Evolutionary conservation across 1,140 invertebrate genomes (phyloP).

Genomic region (Drosophila baimaii): DNA sequence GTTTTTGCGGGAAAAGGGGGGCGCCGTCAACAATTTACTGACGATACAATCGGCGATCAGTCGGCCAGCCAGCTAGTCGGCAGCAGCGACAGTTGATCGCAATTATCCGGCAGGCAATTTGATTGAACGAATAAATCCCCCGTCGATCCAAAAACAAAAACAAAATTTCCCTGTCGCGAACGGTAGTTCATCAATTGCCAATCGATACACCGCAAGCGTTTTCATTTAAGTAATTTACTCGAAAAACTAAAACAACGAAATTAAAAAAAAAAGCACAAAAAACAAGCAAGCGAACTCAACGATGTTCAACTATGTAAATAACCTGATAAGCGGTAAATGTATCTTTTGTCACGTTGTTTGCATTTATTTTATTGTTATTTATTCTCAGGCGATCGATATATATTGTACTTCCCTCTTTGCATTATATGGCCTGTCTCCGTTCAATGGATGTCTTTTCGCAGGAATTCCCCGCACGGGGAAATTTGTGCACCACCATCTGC

Average conservation of each 20-base stretch:
- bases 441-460: conserved; percentile 17
- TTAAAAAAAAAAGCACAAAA: conserved; percentile 8
- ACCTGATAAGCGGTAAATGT: conserved; percentile 50
- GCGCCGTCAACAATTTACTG: conserved; percentile 23
- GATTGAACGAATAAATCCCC: conserved; percentile 43
- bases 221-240: conserved; percentile 63
- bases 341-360: conserved; percentile 40
- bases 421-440: conserved; percentile 7
- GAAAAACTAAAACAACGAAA: conserved; percentile 26
- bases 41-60: conserved; percentile 41
- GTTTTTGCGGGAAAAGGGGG: neutral
- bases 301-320: conserved; percentile 48
- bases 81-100: conserved; percentile 52
- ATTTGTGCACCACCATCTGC: conserved; percentile 1
- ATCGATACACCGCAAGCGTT: conserved; percentile 60
- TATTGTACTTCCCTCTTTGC: conserved; percentile 40
- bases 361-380: conserved; percentile 49
- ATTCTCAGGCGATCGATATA: conserved; percentile 26
- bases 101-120: conserved; percentile 67
- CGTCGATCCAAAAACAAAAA: neutral
- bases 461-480: conserved; percentile 20
- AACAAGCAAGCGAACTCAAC: conserved; percentile 7
- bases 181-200: conserved; percentile 61
- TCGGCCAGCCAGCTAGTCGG: neutral
- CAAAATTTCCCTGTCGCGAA: neutral